Conservation (phyloP, 2,797 vertebrate species). For the Neostethus bicornis region DNA sequence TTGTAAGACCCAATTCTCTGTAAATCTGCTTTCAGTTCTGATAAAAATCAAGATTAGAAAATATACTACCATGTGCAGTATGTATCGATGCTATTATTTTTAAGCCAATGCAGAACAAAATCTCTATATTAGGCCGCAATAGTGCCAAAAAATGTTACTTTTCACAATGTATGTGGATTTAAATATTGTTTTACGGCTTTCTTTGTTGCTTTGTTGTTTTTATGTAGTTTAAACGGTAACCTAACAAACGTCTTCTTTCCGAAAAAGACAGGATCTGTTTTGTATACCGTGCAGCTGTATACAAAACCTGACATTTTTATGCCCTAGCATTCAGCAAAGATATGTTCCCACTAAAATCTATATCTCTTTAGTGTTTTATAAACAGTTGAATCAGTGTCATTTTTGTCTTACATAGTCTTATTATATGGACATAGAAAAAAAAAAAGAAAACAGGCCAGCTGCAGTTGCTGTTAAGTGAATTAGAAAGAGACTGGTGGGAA, state of each 20-base stretch:
- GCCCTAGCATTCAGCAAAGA: slow-evolving; percentile 2
- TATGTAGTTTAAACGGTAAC: background rate
- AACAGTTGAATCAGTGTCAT: slow-evolving; percentile 1
- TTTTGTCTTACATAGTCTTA: background rate
- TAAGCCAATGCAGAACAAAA: no score
- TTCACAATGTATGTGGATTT: no score
- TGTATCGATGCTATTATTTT: background rate
- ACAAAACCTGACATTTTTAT: slow-evolving; percentile 39
- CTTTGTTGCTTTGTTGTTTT: background rate
- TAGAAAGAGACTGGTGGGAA: slow-evolving; percentile 52
- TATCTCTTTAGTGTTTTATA: slow-evolving; percentile 21
- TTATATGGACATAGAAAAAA: background rate
- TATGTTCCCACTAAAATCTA: slow-evolving; percentile 29
- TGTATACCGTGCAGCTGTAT: slow-evolving; percentile 9
- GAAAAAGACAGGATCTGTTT: slow-evolving; percentile 6
- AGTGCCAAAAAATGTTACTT: no score
- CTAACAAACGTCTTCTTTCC: background rate
- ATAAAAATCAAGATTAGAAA: no score
- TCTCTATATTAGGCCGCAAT: no score
- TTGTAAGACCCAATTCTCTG: slow-evolving; percentile 11
- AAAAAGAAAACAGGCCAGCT: slow-evolving; percentile 3
- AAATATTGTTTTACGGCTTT: background rate
- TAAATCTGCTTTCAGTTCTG: background rate
- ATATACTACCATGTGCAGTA: background rate
- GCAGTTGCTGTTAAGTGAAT: slow-evolving; percentile 4